Conservation (phyloP, 2,113 vertebrate species). For the Apodemus sylvaticus region DNA sequence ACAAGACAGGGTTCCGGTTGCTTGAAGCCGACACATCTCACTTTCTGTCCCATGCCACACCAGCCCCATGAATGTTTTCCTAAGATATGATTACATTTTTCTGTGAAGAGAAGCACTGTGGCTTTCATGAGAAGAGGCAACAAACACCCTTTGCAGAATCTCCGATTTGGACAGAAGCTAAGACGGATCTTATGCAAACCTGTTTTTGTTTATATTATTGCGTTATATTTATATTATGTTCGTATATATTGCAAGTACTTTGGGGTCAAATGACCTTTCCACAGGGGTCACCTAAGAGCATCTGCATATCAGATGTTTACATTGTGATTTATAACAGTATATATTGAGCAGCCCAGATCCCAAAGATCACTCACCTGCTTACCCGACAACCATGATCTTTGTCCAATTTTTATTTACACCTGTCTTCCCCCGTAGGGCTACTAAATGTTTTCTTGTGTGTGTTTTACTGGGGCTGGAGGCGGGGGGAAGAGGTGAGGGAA, state of each 20-base stretch:
- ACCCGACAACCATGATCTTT: not conserved
- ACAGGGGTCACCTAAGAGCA: too few relatives aligned
- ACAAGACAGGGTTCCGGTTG: not conserved
- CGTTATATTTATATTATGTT: too few relatives aligned
- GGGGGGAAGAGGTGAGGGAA: not conserved
- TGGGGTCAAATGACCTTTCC: too few relatives aligned
- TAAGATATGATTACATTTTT: not conserved
- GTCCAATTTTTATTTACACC: too few relatives aligned
- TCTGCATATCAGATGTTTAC: too few relatives aligned
- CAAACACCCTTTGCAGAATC: not conserved
- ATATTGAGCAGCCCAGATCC: not conserved
- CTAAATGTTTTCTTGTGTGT: not conserved
- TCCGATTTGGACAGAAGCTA: not conserved
- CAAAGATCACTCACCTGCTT: not conserved
- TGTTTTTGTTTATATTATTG: not conserved
- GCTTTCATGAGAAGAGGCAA: not conserved
- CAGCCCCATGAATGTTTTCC: not conserved
- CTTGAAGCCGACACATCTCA: not conserved
- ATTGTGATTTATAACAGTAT: too few relatives aligned
- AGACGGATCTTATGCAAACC: not conserved
- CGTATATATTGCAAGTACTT: too few relatives aligned
- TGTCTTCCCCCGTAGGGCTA: too few relatives aligned
- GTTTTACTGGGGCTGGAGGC: not conserved
- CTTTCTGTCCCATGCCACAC: not conserved
- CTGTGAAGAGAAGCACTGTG: not conserved